phyloP scores from a whole-genome alignment of 2,888 invertebrate genomes.

The Lissocephala sabroskyi region DNA sequence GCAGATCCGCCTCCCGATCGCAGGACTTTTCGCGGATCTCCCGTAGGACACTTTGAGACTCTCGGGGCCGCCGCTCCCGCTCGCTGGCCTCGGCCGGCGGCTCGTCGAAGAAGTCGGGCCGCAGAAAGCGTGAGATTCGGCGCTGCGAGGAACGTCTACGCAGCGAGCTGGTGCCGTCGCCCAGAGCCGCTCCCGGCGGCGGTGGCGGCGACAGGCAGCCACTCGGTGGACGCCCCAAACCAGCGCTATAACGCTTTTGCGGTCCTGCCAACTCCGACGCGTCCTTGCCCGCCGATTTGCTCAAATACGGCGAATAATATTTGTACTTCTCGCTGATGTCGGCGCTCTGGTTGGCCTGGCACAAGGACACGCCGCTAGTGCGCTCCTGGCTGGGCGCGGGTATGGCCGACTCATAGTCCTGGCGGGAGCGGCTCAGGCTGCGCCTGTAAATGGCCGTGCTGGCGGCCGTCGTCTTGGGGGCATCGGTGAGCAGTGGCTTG shows the following conservation, averaged over 20 bases:
- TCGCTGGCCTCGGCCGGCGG: conserved; percentile 70
- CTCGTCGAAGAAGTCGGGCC: conserved; percentile 84
- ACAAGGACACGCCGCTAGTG: conserved; percentile 58
- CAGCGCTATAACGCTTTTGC: conserved; percentile 58
- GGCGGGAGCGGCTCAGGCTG: conserved; percentile 50
- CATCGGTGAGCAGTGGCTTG: conserved; percentile 27
- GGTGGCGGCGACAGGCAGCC: conserved; percentile 63
- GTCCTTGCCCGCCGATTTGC: conserved; percentile 43
- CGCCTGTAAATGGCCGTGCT: conserved; percentile 40
- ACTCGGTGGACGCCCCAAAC: conserved; percentile 64
- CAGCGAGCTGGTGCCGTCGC: conserved; percentile 50
- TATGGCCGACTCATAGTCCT: conserved; percentile 36
- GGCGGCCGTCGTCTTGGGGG: conserved; percentile 43
- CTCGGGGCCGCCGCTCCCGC: conserved; percentile 79
- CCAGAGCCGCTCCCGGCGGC: conserved; percentile 22
- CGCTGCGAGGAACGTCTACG: conserved; percentile 74
- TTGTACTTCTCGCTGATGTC: conserved; percentile 71
- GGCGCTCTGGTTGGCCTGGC: conserved; percentile 59
- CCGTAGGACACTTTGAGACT: conserved; percentile 79
- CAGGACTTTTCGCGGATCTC: conserved; percentile 79
- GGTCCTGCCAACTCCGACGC: conserved; percentile 37
- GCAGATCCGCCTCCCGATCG: conserved; percentile 66
- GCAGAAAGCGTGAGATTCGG: conserved; percentile 81
- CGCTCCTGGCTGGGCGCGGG: conserved; percentile 41
- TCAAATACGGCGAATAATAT: conserved; percentile 70